Percentiles rank a stretch among this genome's conserved stretches.
Evolutionary conservation across 2,797 vertebrate genomes (phyloP).

Genomic region (Arrhamphus sclerolepis): DNA sequence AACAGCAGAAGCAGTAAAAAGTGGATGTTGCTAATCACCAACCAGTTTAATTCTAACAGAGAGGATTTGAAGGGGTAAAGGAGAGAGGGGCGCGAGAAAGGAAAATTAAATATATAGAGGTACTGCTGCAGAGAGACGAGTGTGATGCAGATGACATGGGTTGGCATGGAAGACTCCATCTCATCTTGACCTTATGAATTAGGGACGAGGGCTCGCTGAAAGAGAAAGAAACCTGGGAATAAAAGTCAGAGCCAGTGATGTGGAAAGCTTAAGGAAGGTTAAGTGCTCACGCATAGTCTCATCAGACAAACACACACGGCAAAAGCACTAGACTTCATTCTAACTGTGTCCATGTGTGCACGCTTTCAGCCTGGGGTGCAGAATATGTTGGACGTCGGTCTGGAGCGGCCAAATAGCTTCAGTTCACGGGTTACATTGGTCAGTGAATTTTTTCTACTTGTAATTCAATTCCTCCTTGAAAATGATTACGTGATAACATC

Average conservation of each 20-base stretch:
- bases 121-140: conserved; percentile 15
- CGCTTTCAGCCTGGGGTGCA: conserved; percentile 64
- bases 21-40: background rate
- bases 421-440: conserved; percentile 59
- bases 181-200: conserved; percentile 67
- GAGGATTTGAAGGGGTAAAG: background rate
- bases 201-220: conserved; percentile 56
- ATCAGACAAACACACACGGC: conserved; percentile 18
- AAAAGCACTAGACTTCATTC: background rate
- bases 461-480: conserved; percentile 4
- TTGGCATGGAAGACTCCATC: conserved; percentile 51
- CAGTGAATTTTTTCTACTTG: conserved; percentile 42
- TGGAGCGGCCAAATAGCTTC: conserved; percentile 59
- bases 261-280: conserved; percentile 60
- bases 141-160: conserved; percentile 34
- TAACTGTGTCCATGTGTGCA: conserved; percentile 1
- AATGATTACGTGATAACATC: background rate
- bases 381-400: conserved; percentile 67
- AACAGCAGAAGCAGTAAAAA: conserved; percentile 13
- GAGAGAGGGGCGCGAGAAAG: background rate
- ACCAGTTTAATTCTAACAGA: conserved; percentile 2
- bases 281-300: conserved; percentile 53
- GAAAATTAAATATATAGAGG: conserved; percentile 9
- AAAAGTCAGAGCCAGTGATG: conserved; percentile 61
- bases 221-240: conserved; percentile 63